A percentile compares a stretch with the other conserved stretches of the same genome.
Conservation (phyloP, 2,797 vertebrate genomes). For the Vespertilio murinus region DNA sequence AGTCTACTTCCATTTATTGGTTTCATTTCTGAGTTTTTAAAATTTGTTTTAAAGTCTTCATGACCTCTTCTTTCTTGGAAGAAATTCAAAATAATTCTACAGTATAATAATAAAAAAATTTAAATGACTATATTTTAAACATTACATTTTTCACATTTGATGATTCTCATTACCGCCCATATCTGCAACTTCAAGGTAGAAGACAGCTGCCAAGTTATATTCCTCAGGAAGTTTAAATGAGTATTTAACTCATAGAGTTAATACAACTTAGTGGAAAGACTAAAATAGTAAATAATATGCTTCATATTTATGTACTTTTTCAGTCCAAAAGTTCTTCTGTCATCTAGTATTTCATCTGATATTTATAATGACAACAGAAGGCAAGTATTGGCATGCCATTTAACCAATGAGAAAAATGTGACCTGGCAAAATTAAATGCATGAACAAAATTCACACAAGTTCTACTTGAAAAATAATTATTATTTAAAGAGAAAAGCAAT, state of each 20-base stretch:
- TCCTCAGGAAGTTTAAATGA: not conserved
- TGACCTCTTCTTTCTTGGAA: not conserved
- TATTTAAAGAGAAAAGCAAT: not conserved
- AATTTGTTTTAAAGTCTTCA: not conserved
- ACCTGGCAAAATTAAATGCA: not conserved
- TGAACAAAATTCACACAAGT: not conserved
- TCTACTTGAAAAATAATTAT: not conserved
- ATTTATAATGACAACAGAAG: not conserved
- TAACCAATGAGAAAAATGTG: not conserved
- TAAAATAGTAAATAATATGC: not conserved
- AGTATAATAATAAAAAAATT: not conserved
- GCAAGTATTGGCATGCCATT: not conserved
- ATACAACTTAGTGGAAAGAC: not conserved
- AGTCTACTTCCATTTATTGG: not conserved
- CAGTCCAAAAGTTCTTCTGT: not conserved
- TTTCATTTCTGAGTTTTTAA: not conserved
- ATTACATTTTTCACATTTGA: not conserved
- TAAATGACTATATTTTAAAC: not conserved
- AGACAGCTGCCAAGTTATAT: not conserved
- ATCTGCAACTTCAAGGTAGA: not conserved
- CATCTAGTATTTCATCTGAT: not conserved
- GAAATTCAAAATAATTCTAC: not conserved
- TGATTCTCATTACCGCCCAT: not conserved
- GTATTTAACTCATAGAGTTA: not conserved
- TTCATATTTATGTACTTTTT: not conserved